These are phyloP conservation scores for Mayetiola destructor DNA, from an alignment of 2,888 invertebrate species.

Conservation along the genomic window DNA sequence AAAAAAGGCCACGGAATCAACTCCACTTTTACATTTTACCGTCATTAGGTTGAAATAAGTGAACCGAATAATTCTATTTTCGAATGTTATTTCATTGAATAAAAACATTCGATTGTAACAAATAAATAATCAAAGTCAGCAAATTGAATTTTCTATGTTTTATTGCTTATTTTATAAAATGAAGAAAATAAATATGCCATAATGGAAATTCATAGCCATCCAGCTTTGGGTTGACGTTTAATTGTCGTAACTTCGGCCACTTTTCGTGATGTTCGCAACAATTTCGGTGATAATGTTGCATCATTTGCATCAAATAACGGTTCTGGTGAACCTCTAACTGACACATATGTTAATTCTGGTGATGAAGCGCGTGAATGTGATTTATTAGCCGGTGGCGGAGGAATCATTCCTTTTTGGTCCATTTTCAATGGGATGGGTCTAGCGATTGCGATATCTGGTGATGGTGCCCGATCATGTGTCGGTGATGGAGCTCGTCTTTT, in stretches of 20 bases:
- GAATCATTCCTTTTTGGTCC: slow-evolving; percentile 38
- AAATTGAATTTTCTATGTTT: no score
- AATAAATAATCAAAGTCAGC: no score
- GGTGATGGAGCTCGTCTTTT: slow-evolving; percentile 33
- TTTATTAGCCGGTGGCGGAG: slow-evolving; percentile 34
- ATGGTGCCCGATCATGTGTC: slow-evolving; percentile 10
- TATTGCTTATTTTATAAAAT: no score
- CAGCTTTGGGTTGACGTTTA: slow-evolving; percentile 43
- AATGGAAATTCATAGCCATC: slow-evolving; percentile 45
- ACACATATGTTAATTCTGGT: slow-evolving; percentile 9
- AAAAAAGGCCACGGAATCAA: not conserved
- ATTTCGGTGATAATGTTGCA: slow-evolving; percentile 30
- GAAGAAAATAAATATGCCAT: no score
- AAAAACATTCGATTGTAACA: no score
- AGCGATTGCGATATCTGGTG: slow-evolving; percentile 28
- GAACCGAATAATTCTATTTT: no score
- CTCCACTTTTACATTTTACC: not conserved
- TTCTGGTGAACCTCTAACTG: not conserved
- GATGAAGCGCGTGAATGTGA: not conserved
- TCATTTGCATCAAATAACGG: slow-evolving; percentile 15
- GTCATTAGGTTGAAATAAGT: no score
- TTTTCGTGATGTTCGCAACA: slow-evolving; percentile 34
- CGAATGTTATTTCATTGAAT: no score
- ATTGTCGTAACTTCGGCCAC: slow-evolving; percentile 41
- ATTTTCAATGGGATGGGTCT: slow-evolving; percentile 38